Percentiles rank a stretch among this genome's conserved stretches.
Conservation (phyloP, 2,113 vertebrate genomes). For the Xyrauchen texanus region DNA sequence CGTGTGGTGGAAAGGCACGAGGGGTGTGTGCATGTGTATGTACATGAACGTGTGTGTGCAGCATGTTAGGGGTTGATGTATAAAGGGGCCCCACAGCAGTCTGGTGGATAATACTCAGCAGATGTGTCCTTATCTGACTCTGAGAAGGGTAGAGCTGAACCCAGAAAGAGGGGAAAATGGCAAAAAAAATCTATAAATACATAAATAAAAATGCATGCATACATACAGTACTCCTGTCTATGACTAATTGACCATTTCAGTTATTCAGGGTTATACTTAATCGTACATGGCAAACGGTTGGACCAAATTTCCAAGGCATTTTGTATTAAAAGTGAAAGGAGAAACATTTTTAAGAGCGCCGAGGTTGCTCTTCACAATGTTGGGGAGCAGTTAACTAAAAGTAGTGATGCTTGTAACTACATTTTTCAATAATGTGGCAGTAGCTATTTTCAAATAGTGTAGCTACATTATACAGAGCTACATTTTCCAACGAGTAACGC, state of each 20-base stretch:
- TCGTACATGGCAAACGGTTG: neutral
- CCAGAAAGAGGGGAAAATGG: constrained; percentile 6
- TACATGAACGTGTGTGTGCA: neutral
- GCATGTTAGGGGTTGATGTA: constrained; percentile 44
- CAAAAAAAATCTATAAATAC: neutral
- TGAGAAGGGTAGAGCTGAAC: constrained; percentile 33
- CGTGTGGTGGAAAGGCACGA: constrained; percentile 7
- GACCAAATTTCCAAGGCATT: too few relatives aligned
- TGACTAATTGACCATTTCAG: constrained; percentile 5
- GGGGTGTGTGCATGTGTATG: neutral
- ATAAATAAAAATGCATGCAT: neutral
- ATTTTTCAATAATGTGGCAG: too few relatives aligned
- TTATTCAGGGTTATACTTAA: neutral
- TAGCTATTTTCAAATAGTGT: too few relatives aligned
- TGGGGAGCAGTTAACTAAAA: too few relatives aligned
- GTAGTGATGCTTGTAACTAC: too few relatives aligned
- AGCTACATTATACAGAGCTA: too few relatives aligned
- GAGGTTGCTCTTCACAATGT: too few relatives aligned
- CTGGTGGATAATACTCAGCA: constrained; percentile 51
- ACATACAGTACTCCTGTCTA: neutral
- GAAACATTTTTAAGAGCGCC: neutral
- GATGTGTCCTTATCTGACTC: constrained; percentile 54
- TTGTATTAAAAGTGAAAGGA: neutral
- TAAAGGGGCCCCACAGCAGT: constrained; percentile 46
- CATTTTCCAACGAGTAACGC: too few relatives aligned